Evolutionary conservation across 2,888 invertebrate species (phyloP), one percentile per base, ranked within the genome.

Genomic region (Polydrusus pterygomalis): DNA sequence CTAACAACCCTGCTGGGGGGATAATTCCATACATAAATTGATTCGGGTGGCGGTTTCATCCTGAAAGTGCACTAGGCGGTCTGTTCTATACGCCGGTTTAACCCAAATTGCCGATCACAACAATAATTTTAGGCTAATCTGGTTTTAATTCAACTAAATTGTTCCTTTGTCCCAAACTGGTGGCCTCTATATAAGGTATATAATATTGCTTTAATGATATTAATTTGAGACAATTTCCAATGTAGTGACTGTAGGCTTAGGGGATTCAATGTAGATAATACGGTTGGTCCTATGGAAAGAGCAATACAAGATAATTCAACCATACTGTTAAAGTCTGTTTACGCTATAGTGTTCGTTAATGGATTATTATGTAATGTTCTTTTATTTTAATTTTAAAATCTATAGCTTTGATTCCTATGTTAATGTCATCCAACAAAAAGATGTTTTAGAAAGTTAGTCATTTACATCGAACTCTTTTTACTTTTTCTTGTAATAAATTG

Each of bases 101-200:
- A 54, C 73, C 73, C 40, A 62, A 74, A 74, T 74, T 68, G 62
- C 43, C 70, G 70, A 75, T 70, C 70, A 70, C 77, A 68, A 75
- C 75, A 74, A 78, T 77, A 77, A 75, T 77, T 79, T 73, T 64
- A 34, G 56, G 72, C 54, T 78, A 77, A 79, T 78, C 74, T 64
- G 62, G 70, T 30, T 69, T 63, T 75, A 79, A 76, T 75, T 79
- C 74, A 69, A 74, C 69, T 56, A 75, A 79, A 77, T 63, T 63
- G 63, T 75, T 67, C 67, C 70, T 73, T 74, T 73, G 75, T 75
- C 75, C 56, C 69, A 63, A 38, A 38, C 15, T 63, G 15, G 49
- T 18, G 68, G 51, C 17, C 38, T 38, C 38, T 60, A 60, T 60
- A 56, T 56, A 56, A 60, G 58, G 58, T 38, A 38, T 34, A 34